phyloP scores from a whole-genome alignment of 2,888 invertebrate genomes.

The Tetramorium bicarinatum region DNA sequence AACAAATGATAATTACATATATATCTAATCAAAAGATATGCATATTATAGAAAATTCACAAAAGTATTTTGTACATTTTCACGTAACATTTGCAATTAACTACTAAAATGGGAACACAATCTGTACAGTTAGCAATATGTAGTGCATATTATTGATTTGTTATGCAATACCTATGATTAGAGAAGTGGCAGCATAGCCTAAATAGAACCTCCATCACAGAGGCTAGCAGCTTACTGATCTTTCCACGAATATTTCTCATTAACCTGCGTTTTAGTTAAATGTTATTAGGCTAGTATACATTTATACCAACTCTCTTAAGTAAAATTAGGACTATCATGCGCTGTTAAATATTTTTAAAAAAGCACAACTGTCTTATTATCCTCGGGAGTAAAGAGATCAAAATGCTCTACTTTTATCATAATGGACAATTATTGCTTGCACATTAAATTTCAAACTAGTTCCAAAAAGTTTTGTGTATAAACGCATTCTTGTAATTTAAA shows the following conservation, averaged over 20 bases:
- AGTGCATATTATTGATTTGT: slow-evolving; percentile 82
- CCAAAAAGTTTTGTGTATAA: neutral
- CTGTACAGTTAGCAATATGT: slow-evolving; percentile 64
- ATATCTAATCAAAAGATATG: slow-evolving; percentile 38
- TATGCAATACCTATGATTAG: slow-evolving; percentile 89
- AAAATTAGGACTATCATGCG: slow-evolving; percentile 71
- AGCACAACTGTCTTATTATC: slow-evolving; percentile 54
- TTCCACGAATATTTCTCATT: slow-evolving; percentile 90
- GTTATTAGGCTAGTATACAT: slow-evolving; percentile 78
- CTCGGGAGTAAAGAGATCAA: neutral
- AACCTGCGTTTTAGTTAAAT: slow-evolving; percentile 87
- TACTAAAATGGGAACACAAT: slow-evolving; percentile 70
- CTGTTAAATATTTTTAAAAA: slow-evolving; percentile 67
- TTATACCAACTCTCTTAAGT: slow-evolving; percentile 71
- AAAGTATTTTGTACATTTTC: slow-evolving; percentile 26
- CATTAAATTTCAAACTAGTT: slow-evolving; percentile 11
- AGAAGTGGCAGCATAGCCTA: slow-evolving; percentile 90
- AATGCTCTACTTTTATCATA: slow-evolving; percentile 12
- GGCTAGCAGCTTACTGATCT: slow-evolving; percentile 90
- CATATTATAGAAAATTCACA: slow-evolving; percentile 46
- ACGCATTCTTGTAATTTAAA: neutral
- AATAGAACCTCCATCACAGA: slow-evolving; percentile 91
- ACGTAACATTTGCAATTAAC: slow-evolving; percentile 68
- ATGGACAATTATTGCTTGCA: neutral
- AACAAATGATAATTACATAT: slow-evolving; percentile 4